Percentiles rank a stretch among this genome's conserved stretches.
Conservation (phyloP, 2,888 invertebrate genomes). For the Schrankia costaestrigalis region DNA sequence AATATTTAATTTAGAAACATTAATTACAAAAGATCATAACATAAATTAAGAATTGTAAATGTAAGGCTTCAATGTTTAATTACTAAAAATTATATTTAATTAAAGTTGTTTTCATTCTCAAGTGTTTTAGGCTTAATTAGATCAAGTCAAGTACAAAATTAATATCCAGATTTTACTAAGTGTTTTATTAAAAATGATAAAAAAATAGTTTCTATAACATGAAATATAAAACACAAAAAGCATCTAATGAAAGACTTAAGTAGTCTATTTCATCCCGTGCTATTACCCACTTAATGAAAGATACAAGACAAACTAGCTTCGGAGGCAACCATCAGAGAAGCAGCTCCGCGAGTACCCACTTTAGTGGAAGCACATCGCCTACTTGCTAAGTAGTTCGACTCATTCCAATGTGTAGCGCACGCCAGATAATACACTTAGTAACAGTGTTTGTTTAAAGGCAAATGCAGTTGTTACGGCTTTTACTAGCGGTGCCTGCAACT, state of each 20-base stretch:
- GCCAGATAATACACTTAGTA: conserved; percentile 59
- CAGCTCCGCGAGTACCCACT: conserved; percentile 58
- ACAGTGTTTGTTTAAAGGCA: conserved; percentile 59
- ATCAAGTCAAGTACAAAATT: too few relatives aligned
- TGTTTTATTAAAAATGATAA: too few relatives aligned
- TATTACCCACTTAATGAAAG: conserved; percentile 60
- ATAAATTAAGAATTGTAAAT: too few relatives aligned
- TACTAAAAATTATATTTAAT: too few relatives aligned
- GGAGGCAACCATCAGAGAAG: conserved; percentile 56
- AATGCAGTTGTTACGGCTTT: conserved; percentile 64
- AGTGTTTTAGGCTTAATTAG: too few relatives aligned
- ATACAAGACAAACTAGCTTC: conserved; percentile 60
- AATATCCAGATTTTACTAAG: too few relatives aligned
- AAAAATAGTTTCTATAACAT: conserved; percentile 3
- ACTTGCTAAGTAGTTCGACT: conserved; percentile 58
- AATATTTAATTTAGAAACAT: too few relatives aligned
- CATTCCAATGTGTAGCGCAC: conserved; percentile 55
- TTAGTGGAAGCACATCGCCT: conserved; percentile 53
- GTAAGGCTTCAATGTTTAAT: too few relatives aligned
- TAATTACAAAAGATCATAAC: too few relatives aligned
- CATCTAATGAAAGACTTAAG: conserved; percentile 20
- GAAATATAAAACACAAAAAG: conserved; percentile 4
- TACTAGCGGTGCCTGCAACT: conserved; percentile 48
- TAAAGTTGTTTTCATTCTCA: too few relatives aligned
- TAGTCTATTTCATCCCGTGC: conserved; percentile 46